Percentiles rank a stretch among this genome's conserved stretches.
Conservation (phyloP, 1,140 invertebrate genomes). For the Hylaeus anthracinus region DNA sequence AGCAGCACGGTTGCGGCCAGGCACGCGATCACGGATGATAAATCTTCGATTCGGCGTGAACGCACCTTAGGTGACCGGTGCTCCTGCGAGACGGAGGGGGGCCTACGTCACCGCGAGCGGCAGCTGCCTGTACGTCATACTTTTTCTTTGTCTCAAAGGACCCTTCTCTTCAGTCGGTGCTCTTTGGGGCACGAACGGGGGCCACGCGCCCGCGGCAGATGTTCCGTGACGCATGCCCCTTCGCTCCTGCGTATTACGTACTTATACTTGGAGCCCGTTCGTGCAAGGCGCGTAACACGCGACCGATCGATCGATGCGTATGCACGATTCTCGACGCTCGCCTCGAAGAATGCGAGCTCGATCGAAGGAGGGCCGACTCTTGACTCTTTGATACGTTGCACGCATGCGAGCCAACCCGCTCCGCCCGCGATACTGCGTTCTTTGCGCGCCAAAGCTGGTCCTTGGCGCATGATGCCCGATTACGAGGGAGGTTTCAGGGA, state of each 20-base stretch:
- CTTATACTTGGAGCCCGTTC: conserved; percentile 65
- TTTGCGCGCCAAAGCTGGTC: background rate
- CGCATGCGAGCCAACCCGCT: conserved; percentile 26
- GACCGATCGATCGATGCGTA: conserved; percentile 54
- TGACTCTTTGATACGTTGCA: conserved; percentile 47
- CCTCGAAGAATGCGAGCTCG: conserved; percentile 49
- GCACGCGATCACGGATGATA: conserved; percentile 59
- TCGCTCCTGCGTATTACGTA: conserved; percentile 68
- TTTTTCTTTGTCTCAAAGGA: conserved; percentile 81
- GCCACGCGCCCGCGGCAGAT: conserved; percentile 78
- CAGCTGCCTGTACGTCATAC: conserved; percentile 80
- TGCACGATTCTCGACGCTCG: conserved; percentile 49
- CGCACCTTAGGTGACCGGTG: conserved; percentile 64
- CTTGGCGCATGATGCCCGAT: no score
- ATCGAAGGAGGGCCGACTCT: conserved; percentile 40
- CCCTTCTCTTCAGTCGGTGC: conserved; percentile 69
- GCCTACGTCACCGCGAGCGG: conserved; percentile 74
- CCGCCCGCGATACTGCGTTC: conserved; percentile 1
- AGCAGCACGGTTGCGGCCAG: conserved; percentile 34
- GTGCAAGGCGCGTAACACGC: conserved; percentile 55
- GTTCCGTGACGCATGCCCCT: conserved; percentile 77
- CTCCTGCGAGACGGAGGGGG: conserved; percentile 61
- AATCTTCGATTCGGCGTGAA: conserved; percentile 64
- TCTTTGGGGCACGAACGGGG: conserved; percentile 68
- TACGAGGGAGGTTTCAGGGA: no score